A percentile compares a stretch with the other conserved stretches of the same genome.
phyloP scores from a whole-genome alignment of 2,797 vertebrate species.

The Danio albolineatus region DNA sequence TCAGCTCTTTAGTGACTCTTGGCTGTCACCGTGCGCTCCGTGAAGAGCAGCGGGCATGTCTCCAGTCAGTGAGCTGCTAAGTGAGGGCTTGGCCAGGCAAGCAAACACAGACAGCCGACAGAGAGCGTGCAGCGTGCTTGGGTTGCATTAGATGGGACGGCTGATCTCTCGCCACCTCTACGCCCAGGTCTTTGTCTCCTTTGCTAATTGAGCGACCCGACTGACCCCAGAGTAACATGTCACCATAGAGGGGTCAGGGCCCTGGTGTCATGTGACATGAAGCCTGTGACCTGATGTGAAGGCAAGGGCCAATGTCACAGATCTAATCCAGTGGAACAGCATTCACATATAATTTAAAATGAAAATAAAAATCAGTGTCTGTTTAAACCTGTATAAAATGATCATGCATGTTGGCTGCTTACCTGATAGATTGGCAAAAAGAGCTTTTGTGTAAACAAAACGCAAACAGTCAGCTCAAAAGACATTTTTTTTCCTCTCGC shows the following conservation, averaged over 20 bases:
- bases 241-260: conserved; percentile 60
- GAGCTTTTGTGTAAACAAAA: conserved; percentile 18
- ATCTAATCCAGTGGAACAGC: conserved; percentile 9
- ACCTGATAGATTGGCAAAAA: conserved; percentile 25
- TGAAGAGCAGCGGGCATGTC: conserved; percentile 26
- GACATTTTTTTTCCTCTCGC: conserved; percentile 16
- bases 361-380: too few species aligned
- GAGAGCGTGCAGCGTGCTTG: conserved; percentile 48
- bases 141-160: conserved; percentile 64
- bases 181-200: conserved; percentile 75
- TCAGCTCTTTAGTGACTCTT: conserved; percentile 35
- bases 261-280: conserved; percentile 44
- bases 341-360: background rate
- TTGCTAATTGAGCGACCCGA: conserved; percentile 76
- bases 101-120: conserved; percentile 65
- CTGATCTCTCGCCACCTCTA: conserved; percentile 65
- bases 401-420: conserved; percentile 6
- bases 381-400: conserved; percentile 12
- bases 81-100: conserved; percentile 44
- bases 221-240: conserved; percentile 73
- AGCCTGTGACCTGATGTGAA: conserved; percentile 38
- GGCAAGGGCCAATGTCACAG: conserved; percentile 19
- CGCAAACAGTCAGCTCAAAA: conserved; percentile 20
- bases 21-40: conserved; percentile 8
- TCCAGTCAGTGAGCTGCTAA: conserved; percentile 41